Evolutionary conservation across 2,888 invertebrate species (phyloP).

Genomic region (Cancer borealis): DNA sequence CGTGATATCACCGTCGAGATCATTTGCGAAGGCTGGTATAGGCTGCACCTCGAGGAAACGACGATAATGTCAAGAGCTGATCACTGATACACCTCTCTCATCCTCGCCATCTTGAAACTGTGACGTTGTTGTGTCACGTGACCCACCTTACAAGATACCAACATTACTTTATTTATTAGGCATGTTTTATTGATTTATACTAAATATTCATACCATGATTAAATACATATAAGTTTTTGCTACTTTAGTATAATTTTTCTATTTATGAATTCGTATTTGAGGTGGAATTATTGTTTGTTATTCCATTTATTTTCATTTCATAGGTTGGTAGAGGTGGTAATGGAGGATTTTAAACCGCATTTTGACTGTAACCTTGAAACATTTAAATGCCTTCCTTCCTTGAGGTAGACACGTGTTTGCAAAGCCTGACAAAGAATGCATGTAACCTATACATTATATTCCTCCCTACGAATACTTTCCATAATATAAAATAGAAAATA

Average conservation of each 20-base stretch:
- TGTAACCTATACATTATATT: neutral
- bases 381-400: neutral
- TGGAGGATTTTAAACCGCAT: neutral
- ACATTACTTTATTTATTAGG: neutral
- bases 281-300: too few relatives aligned
- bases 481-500: too few relatives aligned
- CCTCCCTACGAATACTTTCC: too few relatives aligned
- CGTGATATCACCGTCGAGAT: conserved; percentile 69
- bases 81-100: conserved; percentile 42
- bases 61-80: neutral
- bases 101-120: conserved; percentile 69
- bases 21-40: conserved; percentile 59
- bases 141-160: neutral
- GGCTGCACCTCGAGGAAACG: conserved; percentile 1
- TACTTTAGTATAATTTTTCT: too few relatives aligned
- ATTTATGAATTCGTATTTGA: too few relatives aligned
- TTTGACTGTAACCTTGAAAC: neutral
- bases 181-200: too few relatives aligned
- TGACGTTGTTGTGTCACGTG: conserved; percentile 57
- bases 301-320: too few relatives aligned
- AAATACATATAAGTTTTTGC: too few relatives aligned
- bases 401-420: neutral
- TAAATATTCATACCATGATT: too few relatives aligned
- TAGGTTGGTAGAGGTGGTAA: conserved; percentile 30
- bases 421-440: neutral